These are phyloP conservation scores for Pseudococcus jackbeardsleyi DNA, from an alignment of 2,888 invertebrate genomes.

Conservation along the genomic window DNA sequence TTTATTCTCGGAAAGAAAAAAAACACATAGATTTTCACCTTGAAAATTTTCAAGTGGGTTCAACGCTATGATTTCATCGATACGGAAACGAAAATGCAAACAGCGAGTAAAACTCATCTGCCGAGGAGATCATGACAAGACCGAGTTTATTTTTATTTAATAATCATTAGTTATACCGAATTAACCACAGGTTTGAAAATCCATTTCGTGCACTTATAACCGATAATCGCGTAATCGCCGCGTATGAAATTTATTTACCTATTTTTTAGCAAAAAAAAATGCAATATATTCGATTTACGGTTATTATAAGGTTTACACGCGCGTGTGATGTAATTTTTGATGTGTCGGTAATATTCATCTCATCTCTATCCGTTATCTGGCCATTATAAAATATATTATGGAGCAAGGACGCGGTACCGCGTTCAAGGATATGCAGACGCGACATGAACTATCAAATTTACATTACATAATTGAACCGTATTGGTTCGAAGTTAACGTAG, in stretches of 20 bases:
- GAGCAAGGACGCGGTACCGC: conserved; percentile 17
- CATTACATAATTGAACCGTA: conserved; percentile 20
- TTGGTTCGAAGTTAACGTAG: neutral
- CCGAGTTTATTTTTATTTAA: conserved; percentile 26
- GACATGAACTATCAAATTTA: conserved; percentile 21
- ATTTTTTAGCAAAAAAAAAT: conserved; percentile 38
- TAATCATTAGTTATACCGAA: conserved; percentile 10
- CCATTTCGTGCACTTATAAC: conserved; percentile 18
- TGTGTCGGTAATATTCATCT: conserved; percentile 13
- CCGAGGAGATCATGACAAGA: conserved; percentile 17
- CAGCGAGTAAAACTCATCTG: conserved; percentile 5
- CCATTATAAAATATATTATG: neutral
- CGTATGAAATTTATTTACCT: conserved; percentile 32
- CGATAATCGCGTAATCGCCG: conserved; percentile 13
- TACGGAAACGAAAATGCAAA: conserved; percentile 2
- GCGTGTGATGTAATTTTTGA: conserved; percentile 20
- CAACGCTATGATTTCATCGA: conserved; percentile 48
- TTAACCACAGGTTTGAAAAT: conserved; percentile 47
- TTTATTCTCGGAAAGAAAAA: conserved; percentile 29
- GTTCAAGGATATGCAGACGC: conserved; percentile 36
- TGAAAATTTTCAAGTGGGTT: conserved; percentile 43
- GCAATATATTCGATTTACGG: conserved; percentile 43
- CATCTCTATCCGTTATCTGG: neutral
- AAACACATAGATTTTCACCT: conserved; percentile 10
- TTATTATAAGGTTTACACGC: conserved; percentile 18